Conservation (phyloP, 2,113 vertebrate genomes). For the Chelonoidis abingdonii region DNA sequence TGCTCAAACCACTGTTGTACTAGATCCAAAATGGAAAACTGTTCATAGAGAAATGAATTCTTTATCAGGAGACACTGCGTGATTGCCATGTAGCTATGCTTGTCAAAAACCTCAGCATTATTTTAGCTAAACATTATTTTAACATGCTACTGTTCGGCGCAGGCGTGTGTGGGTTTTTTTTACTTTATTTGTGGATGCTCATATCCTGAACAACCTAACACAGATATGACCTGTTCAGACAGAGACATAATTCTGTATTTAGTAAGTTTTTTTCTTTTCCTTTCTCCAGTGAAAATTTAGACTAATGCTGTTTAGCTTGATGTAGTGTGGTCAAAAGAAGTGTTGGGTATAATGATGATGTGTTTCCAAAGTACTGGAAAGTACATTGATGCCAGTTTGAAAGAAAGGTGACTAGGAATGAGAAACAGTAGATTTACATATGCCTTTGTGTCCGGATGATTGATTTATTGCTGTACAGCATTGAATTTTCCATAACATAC, state of each 20-base stretch:
- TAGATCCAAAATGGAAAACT: neutral
- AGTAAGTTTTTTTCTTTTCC: neutral
- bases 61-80: neutral
- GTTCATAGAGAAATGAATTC: neutral
- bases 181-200: neutral
- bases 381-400: neutral
- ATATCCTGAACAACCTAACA: neutral
- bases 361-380: neutral
- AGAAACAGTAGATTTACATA: neutral
- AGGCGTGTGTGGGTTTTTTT: neutral
- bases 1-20: neutral
- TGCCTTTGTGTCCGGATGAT: neutral
- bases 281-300: neutral
- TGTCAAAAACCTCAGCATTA: neutral
- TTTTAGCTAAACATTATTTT: neutral
- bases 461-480: neutral
- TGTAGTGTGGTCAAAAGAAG: neutral
- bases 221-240: neutral
- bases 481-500: constrained; percentile 12
- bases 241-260: neutral
- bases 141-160: neutral
- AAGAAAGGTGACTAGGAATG: neutral
- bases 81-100: neutral
- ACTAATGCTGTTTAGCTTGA: neutral
- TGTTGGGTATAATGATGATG: neutral